Base-by-base conservation (phyloP, 2,888 invertebrate species). In the Pristionchus mayeri region DNA sequence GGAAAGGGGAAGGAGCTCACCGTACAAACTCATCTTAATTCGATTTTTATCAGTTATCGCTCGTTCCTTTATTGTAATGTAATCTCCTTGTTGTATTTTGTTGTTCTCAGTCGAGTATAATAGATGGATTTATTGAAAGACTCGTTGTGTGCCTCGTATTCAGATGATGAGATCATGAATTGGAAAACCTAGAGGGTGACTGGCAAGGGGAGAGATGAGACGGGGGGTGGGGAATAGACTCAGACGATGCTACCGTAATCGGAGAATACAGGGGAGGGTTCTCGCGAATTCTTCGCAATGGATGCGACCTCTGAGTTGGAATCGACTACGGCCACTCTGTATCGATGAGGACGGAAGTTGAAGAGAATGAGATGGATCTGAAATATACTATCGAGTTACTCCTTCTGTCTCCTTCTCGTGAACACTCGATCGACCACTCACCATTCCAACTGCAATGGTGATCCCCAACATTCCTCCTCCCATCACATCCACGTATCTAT, bases 391-490 rank as follows among this genome's bases (percentile, higher is more conserved):
- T 27, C 30, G 13, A 50, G n/a, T n/a, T n/a, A n/a, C n/a, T n/a
- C n/a, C n/a, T n/a, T n/a, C n/a, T n/a, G n/a, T n/a, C n/a, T n/a
- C n/a, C n/a, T n/a, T n/a, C n/a, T n/a, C n/a, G n/a, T n/a, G n/a
- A n/a, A n/a, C n/a, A n/a, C n/a, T n/a, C n/a, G n/a, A n/a, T n/a
- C n/a, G n/a, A n/a, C n/a, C n/a, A n/a, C 81, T 79, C 6, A 87
- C 87, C 87, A 87, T 86, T 44, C 84, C 86, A 21, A 85, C 71
- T 16, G 87, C 90, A 27, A 90, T 78, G n/a, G 86, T 76, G 13
- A 86, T 85, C 30, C 90, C 90, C n/a, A 91, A 83, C 44, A 88
- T 60, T 2, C 88, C 91, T 27, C 90, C 90, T 27, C 90, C 90
- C 48, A 84, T 80, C 21, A 90, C 90, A 71, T 90, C 90, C 50